Evolutionary conservation across 2,888 invertebrate genomes (phyloP).

Genomic region (Drosophila borborema): DNA sequence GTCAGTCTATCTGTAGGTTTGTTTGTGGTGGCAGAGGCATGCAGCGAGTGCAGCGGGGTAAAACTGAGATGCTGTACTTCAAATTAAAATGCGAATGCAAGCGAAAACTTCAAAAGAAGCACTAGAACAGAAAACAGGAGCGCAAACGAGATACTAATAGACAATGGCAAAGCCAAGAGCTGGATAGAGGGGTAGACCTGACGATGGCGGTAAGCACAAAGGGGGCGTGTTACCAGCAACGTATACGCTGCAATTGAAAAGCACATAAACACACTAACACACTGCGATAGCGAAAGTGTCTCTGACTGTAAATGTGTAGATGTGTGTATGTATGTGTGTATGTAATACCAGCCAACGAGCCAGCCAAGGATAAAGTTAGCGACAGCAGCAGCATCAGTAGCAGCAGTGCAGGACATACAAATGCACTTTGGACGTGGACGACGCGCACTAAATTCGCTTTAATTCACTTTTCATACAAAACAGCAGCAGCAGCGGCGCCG

Average conservation of each 20-base stretch:
- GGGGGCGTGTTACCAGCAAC: constrained; percentile 26
- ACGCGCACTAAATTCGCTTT: constrained; percentile 80
- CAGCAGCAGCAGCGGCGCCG: constrained; percentile 41
- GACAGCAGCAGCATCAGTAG: constrained; percentile 32
- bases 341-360: constrained; percentile 23
- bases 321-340: constrained; percentile 22
- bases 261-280: constrained; percentile 76
- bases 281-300: constrained; percentile 77
- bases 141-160: constrained; percentile 81
- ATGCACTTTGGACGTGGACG: constrained; percentile 80
- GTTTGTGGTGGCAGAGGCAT: constrained; percentile 70
- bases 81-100: constrained; percentile 81
- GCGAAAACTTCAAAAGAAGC: constrained; percentile 80
- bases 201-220: not conserved
- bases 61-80: constrained; percentile 76
- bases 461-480: constrained; percentile 81
- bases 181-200: not conserved
- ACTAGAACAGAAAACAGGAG: constrained; percentile 79
- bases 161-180: constrained; percentile 67
- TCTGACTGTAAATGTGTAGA: constrained; percentile 20
- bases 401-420: constrained; percentile 65
- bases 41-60: constrained; percentile 18
- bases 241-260: constrained; percentile 65
- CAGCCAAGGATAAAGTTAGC: constrained; percentile 75
- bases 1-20: constrained; percentile 36